These are phyloP conservation scores for Phorcus lineatus DNA, from an alignment of 2,888 invertebrate species.

Conservation along the genomic window DNA sequence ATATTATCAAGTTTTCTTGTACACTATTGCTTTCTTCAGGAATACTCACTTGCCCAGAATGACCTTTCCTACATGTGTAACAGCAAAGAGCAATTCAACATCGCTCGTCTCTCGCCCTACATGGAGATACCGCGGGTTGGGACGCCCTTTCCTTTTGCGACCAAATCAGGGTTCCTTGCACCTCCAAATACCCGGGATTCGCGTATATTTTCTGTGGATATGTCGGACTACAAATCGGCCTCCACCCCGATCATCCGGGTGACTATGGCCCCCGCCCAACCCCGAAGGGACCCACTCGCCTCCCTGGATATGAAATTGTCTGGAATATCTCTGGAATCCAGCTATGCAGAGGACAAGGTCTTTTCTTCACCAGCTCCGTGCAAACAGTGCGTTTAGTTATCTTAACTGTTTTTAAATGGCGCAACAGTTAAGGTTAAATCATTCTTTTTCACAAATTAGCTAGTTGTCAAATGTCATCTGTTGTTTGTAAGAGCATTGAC, in stretches of 20 bases:
- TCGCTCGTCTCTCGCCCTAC: background rate
- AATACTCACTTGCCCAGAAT: background rate
- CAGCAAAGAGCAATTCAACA: background rate
- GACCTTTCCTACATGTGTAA: background rate
- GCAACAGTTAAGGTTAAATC: no score
- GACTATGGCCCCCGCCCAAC: background rate
- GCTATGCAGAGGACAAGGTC: background rate
- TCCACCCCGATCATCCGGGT: background rate
- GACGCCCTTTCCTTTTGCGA: background rate
- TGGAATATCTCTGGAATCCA: background rate
- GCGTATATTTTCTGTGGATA: background rate
- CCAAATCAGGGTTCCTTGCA: background rate
- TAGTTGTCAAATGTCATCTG: no score
- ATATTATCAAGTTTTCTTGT: background rate
- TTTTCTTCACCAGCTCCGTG: background rate
- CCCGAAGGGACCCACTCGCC: background rate
- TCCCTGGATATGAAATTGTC: background rate
- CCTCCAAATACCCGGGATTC: background rate
- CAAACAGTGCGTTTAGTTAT: no score
- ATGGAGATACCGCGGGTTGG: background rate
- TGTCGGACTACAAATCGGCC: background rate
- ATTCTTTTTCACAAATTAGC: no score
- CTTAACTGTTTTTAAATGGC: no score
- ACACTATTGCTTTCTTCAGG: background rate
- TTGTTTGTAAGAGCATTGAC: no score